Base-by-base conservation (phyloP, 53 echinoderm and acorn worm species). In the Temnopleurus reevesii region DNA sequence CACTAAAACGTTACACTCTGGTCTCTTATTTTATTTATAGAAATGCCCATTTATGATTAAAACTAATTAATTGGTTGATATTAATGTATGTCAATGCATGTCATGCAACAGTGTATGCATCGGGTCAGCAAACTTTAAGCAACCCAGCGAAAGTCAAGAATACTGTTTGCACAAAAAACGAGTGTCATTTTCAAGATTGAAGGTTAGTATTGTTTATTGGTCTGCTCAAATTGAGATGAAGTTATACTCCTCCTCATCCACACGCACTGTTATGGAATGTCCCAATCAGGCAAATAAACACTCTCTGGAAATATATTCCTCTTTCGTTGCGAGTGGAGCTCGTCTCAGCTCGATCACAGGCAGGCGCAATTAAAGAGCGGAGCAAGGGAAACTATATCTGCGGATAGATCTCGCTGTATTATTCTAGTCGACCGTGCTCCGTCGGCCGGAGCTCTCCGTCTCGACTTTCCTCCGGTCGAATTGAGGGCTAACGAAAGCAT, bases 401-500 rank as follows among this genome's bases (percentile, higher is more conserved):
- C 19, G 71, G 41, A 71, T 71, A 71, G 71, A 71, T 71, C 71
- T 71, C 8, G 30, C 21, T 18, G 21, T 71, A 71, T 71, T 71
- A n/a, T 71, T 71, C 43, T 71, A 71, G 71, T 38, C 71, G 60
- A 30, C 60, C 29, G 31, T 28, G 28, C 25, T 15, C 13, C 41
- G 41, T 41, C n/a, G 36, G 36, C 71, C 15, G 30, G 21, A 56
- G 56, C 71, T 21, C 3, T 71, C n/a, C 71, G 71, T 71, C 71
- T 71, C 71, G 43, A 71, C 71, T 71, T 71, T 71, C 71, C 28
- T 41, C n/a, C 41, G 71, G 36, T 8, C 7, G 71, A 71, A 71
- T 71, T 71, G 71, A 41, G 7, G 71, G 71, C 71, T 71, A 71
- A 71, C 71, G 71, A 71, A 71, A 71, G 71, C 71, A 38, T n/a